Evolutionary conservation across 1,140 invertebrate genomes (phyloP).

Genomic region (Aphaenogaster ashmeadi): DNA sequence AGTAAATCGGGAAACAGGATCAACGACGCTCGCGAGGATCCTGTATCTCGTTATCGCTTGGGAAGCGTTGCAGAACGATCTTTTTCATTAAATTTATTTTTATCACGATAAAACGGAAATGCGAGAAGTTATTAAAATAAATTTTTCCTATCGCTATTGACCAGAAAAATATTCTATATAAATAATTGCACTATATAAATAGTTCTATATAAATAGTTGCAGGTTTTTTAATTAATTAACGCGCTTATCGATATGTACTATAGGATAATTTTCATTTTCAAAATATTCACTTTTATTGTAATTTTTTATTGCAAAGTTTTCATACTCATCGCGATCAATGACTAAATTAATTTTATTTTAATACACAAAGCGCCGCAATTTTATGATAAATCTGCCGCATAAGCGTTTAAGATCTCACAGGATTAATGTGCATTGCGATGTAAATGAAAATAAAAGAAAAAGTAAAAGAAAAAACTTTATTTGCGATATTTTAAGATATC

Average conservation of each 20-base stretch:
- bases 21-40: not conserved
- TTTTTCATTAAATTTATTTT: not conserved
- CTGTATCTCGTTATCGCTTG: not conserved
- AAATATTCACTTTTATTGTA: not conserved
- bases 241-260: not conserved
- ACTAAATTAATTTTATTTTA: not conserved
- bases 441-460: not conserved
- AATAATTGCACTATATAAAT: not conserved
- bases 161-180: not conserved
- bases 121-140: not conserved
- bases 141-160: not conserved
- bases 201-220: not conserved
- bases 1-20: not conserved
- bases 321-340: not conserved
- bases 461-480: not conserved
- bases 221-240: not conserved
- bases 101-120: not conserved
- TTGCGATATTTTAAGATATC: constrained; percentile 21
- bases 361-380: not conserved
- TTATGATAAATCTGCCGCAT: not conserved
- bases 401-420: not conserved
- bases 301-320: not conserved
- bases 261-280: not conserved
- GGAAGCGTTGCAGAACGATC: not conserved
- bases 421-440: not conserved